Evolutionary conservation across 2,113 vertebrate species (phyloP), one percentile per base, ranked within the genome.

Genomic region (Ia io): DNA sequence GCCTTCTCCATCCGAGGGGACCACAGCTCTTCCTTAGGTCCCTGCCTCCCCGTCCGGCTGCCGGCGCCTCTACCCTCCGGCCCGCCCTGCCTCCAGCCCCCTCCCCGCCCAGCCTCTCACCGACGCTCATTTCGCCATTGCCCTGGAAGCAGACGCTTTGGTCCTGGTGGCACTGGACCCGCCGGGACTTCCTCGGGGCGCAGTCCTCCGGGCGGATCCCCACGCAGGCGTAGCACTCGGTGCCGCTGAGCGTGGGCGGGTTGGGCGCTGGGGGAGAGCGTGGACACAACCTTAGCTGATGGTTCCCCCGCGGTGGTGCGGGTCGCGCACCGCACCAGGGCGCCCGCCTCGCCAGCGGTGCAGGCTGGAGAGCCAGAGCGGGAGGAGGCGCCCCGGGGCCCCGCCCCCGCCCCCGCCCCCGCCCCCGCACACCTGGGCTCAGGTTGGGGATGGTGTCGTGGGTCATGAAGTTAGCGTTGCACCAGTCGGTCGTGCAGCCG

Each of bases 161-260:
- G 78, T 96, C 95, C 49, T 95, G 95, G 83, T 97, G 90, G 61
- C 96, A 93, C 12, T 85, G 77, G 49, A 96, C 84, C 25, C 63
- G 93, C 2, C 92, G 95, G 84, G 95, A 49, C 40, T 84, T 97
- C 6, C 89, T 69, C 1, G 32, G 82, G 10, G 89, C 17, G 73
- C 97, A 97, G 70, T 96, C 96, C 47, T 96, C 95, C 0, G 95
- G 91, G 9, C 25, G 71, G 47, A 51, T 51, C 44, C 97, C 96
- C 84, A 95, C 16, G 53, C 97, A 97, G 65, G 97, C 71, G 2
- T 97, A 97, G 76, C 97, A 97, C 42, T 96, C 71, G 2, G 47
- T 63, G 86, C 97, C 97, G 49, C 97, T 97, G 91, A 98, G 94
- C 32, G 63, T 88, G 0, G 22, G 96, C 0, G 88, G 95, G 28